phyloP scores from a whole-genome alignment of 2,888 invertebrate species.

The Thysanoteuthis rhombus region DNA sequence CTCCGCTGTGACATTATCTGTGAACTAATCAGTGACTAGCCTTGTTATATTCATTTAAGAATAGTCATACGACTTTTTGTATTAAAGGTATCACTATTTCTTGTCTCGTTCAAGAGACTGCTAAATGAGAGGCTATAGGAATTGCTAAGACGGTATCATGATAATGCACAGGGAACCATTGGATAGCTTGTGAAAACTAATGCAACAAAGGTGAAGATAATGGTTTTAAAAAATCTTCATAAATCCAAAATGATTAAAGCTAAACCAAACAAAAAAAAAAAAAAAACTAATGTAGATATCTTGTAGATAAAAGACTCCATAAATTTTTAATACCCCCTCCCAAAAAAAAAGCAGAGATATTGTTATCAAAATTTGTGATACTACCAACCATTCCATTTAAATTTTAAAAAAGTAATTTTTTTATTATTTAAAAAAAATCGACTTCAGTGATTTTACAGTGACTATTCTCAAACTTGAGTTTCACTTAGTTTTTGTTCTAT shows the following conservation, averaged over 20 bases:
- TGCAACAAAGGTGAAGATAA: background rate
- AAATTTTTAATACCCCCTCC: background rate
- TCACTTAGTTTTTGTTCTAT: background rate
- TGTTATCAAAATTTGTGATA: conserved; percentile 12
- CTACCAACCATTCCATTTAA: background rate
- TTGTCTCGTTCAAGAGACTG: background rate
- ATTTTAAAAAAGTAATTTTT: background rate
- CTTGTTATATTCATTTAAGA: too few species aligned
- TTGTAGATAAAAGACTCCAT: background rate
- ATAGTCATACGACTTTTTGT: background rate
- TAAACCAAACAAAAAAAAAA: background rate
- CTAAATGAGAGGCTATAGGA: background rate
- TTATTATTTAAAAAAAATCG: background rate
- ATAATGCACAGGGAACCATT: background rate
- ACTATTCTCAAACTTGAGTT: background rate
- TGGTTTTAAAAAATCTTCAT: background rate
- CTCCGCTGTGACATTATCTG: background rate
- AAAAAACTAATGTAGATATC: background rate
- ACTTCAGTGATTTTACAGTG: background rate
- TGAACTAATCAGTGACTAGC: background rate
- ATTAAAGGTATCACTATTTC: background rate
- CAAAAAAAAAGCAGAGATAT: background rate
- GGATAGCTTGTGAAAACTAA: background rate
- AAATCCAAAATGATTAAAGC: background rate
- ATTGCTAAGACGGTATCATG: background rate